These are phyloP conservation scores for Drosophila seguyi DNA, from an alignment of 1,140 invertebrate genomes.

Conservation along the genomic window DNA sequence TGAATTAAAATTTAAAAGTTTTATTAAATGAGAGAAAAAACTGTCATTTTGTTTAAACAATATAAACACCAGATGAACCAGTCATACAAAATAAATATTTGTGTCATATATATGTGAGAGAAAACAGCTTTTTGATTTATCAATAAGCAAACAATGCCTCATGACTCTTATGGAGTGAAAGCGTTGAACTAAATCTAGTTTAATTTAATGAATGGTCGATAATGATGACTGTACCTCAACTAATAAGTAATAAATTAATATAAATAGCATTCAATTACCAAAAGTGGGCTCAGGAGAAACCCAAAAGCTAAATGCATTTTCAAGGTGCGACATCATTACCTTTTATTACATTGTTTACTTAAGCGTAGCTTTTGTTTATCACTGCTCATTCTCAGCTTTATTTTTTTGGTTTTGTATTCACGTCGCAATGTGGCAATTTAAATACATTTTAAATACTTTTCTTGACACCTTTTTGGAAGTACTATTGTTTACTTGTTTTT, in stretches of 20 bases:
- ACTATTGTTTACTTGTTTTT: constrained; percentile 18
- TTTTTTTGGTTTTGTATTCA: constrained; percentile 8
- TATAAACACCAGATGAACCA: not conserved
- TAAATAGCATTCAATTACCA: not conserved
- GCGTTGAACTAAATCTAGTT: constrained; percentile 17
- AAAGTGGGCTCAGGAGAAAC: constrained; percentile 8
- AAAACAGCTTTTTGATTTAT: constrained; percentile 2
- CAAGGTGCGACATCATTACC: constrained; percentile 42
- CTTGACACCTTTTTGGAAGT: constrained; percentile 32
- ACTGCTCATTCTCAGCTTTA: constrained; percentile 8
- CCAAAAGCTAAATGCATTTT: constrained; percentile 24
- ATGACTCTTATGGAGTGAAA: constrained; percentile 12
- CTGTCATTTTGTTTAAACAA: too few species aligned
- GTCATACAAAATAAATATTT: constrained; percentile 1
- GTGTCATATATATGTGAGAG: not conserved
- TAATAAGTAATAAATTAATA: not conserved
- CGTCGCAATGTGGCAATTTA: constrained; percentile 31
- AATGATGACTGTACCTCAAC: constrained; percentile 3
- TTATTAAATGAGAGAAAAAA: not conserved
- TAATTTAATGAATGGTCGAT: not conserved
- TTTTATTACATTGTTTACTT: constrained; percentile 37
- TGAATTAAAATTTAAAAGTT: too few species aligned
- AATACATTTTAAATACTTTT: constrained; percentile 45
- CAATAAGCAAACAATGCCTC: constrained; percentile 17
- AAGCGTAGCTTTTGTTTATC: constrained; percentile 33